phyloP scores from a whole-genome alignment of 2,888 invertebrate genomes.

The Emesis furor region DNA sequence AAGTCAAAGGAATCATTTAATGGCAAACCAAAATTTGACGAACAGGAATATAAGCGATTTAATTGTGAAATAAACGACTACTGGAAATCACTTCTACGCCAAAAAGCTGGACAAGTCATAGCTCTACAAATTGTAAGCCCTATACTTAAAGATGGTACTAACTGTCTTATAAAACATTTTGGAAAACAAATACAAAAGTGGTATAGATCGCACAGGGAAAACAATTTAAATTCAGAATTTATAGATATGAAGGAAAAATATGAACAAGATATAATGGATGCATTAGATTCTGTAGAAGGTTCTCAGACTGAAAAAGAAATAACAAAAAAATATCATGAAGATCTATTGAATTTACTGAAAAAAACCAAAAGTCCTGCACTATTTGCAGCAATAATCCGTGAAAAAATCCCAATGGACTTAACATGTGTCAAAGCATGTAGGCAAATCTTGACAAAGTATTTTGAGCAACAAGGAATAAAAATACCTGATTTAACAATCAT shows the following conservation, averaged over 20 bases:
- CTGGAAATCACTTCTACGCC: slow-evolving; percentile 23
- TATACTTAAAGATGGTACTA: slow-evolving; percentile 15
- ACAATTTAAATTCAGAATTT: slow-evolving; percentile 3
- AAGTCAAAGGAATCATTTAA: background rate
- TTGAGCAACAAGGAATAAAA: slow-evolving; percentile 20
- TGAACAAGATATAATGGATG: slow-evolving; percentile 15
- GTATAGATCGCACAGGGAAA: slow-evolving; percentile 26
- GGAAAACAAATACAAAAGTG: slow-evolving; percentile 28
- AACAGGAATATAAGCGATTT: slow-evolving; percentile 26
- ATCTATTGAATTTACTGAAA: slow-evolving; percentile 28
- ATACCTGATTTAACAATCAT: slow-evolving; percentile 13
- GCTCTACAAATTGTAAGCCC: slow-evolving; percentile 25
- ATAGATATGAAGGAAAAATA: slow-evolving; percentile 19
- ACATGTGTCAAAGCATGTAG: slow-evolving; percentile 26
- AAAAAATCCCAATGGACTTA: slow-evolving; percentile 36
- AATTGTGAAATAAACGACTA: slow-evolving; percentile 28
- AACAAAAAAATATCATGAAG: slow-evolving; percentile 17
- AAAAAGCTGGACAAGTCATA: slow-evolving; percentile 32
- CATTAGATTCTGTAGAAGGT: background rate
- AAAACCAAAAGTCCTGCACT: slow-evolving; percentile 25
- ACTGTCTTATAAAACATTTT: slow-evolving; percentile 19
- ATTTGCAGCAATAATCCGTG: slow-evolving; percentile 30
- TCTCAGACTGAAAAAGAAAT: slow-evolving; percentile 19
- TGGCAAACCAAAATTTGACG: background rate
- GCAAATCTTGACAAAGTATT: slow-evolving; percentile 3